These are phyloP conservation scores for Tor tambroides DNA, from an alignment of 2,113 vertebrate genomes.

Conservation along the genomic window DNA sequence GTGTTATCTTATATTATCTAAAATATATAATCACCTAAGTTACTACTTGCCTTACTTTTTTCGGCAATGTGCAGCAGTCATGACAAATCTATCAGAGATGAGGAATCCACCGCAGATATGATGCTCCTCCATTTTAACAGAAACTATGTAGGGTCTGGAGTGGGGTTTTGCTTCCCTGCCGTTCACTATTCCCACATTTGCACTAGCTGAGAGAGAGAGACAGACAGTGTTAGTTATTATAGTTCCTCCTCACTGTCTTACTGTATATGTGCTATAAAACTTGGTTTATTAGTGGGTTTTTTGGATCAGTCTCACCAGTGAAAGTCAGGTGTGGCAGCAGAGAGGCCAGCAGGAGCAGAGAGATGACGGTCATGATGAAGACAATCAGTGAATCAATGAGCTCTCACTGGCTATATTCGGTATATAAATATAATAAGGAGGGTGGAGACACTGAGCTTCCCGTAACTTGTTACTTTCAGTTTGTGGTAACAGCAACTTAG, in stretches of 20 bases:
- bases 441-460: not conserved
- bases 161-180: conserved; percentile 25
- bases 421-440: not conserved
- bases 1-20: too few species aligned
- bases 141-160: conserved; percentile 57
- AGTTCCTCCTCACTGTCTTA: too few species aligned
- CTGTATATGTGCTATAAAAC: too few species aligned
- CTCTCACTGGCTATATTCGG: too few species aligned
- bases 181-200: conserved; percentile 26
- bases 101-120: conserved; percentile 52
- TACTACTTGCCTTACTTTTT: not conserved
- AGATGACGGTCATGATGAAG: not conserved
- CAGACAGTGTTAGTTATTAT: too few species aligned
- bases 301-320: too few species aligned
- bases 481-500: not conserved
- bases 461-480: not conserved
- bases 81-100: conserved; percentile 44
- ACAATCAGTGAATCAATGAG: not conserved
- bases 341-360: conserved; percentile 13
- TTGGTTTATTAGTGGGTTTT: too few species aligned
- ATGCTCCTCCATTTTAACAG: not conserved
- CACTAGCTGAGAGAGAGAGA: conserved; percentile 41
- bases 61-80: conserved; percentile 53
- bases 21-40: too few species aligned
- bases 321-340: too few species aligned